Base-by-base conservation (phyloP, 1,140 invertebrate species). In the Lasioglossum baleicum region DNA sequence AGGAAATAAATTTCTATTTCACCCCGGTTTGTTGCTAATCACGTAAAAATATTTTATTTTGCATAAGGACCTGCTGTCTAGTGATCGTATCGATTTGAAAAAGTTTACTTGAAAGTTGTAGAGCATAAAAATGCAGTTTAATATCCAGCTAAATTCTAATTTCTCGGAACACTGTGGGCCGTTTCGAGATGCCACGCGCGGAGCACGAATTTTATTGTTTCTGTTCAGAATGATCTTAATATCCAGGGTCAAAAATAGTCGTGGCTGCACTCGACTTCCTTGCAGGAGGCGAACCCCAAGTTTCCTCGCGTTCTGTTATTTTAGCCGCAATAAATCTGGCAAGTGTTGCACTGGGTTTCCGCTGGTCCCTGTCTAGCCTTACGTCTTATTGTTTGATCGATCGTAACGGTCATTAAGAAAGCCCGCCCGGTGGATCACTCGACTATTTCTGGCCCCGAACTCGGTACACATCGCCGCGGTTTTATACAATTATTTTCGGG, bases 241-340 rank as follows among this genome's bases (percentile, higher is more conserved):
- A 26, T 61, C 60, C 61, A 35, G 20, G 8, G 42, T 67, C 65
- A n/a, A 48, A 48, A 67, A 67, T 67, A 67, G 42, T 58, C 60
- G 20, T 22, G 60, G 35, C 67, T 70, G 56, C 64, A 42, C 42
- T 35, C 20, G 20, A 61, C 17, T 35, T 61, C 68, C 66, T 31
- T 17, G 75, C 7, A 63, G 70, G n/a, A 51, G 53, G 35, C 67
- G 44, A 31, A 20, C 22, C 0, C 40, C 22, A 35, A 15, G n/a
- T 70, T 70, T 40, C 20, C 26, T 20, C 26, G n/a, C 66, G 65
- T 48, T 67, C 65, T 67, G 63, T 82, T 78, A 82, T 78, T 71
- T 79, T 82, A 78, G 31, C 61, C 48, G 61, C 61, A 69, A 73
- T 79, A 79, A 73, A 79, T 79, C 69, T 73, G 76, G 61, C 76